These are phyloP conservation scores for Diplosoma virens DNA, from an alignment of 23 tunicate species.

Conservation along the genomic window DNA sequence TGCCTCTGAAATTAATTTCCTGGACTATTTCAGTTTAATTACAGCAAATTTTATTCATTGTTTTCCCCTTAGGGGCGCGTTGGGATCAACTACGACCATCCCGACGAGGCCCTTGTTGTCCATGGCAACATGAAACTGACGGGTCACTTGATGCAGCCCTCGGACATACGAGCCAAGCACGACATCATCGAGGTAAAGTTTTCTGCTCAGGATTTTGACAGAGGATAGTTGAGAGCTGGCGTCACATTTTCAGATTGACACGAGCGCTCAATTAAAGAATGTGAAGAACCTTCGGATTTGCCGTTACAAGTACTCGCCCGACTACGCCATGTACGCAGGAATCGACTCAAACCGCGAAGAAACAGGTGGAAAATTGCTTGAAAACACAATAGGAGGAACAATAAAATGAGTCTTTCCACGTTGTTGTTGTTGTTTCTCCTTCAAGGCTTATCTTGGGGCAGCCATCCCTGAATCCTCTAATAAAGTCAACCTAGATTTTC, in stretches of 20 bases:
- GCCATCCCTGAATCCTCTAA: too few relatives aligned
- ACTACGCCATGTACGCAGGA: constrained; percentile 86
- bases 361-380: constrained; percentile 47
- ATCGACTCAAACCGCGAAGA: constrained; percentile 66
- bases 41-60: too few relatives aligned
- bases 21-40: too few relatives aligned
- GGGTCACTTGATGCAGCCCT: constrained; percentile 88
- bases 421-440: too few relatives aligned
- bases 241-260: constrained; percentile 50
- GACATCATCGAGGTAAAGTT: constrained; percentile 71
- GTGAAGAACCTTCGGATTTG: constrained; percentile 72
- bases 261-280: constrained; percentile 65
- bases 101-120: constrained; percentile 91
- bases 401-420: too few relatives aligned
- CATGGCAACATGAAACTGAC: constrained; percentile 90
- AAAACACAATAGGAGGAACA: not conserved
- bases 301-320: constrained; percentile 73
- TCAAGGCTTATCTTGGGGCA: too few relatives aligned
- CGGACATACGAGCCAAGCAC: constrained; percentile 81
- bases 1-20: too few relatives aligned
- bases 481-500: too few relatives aligned
- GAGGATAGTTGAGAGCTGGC: not conserved
- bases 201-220: not conserved
- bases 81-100: constrained; percentile 83
- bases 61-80: constrained; percentile 96